A percentile compares a stretch with the other conserved stretches of the same genome.
Evolutionary conservation across 92 coral and sea anemone species (phyloP).

Genomic region (Siderastrea radians): DNA sequence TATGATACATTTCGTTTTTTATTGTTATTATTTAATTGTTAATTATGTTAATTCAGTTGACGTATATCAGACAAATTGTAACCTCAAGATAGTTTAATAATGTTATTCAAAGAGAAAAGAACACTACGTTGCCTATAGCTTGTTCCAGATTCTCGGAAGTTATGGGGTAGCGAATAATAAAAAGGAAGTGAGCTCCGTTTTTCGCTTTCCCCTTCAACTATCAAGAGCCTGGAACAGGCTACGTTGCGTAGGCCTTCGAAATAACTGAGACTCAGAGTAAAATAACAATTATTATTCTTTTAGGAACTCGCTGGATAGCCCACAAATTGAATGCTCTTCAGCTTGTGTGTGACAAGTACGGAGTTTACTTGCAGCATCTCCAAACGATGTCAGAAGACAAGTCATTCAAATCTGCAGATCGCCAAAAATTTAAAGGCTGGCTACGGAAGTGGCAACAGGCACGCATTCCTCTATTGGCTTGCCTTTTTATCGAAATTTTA

Average conservation of each 20-base stretch:
- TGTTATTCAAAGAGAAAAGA: too few species aligned
- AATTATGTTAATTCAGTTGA: not conserved
- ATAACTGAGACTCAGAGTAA: not conserved
- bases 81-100: too few species aligned
- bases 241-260: not conserved
- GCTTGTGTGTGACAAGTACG: slow-evolving; percentile 74
- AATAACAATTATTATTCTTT: not conserved
- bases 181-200: too few species aligned
- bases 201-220: too few species aligned
- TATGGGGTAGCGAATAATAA: too few species aligned
- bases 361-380: slow-evolving; percentile 75
- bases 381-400: slow-evolving; percentile 70
- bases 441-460: slow-evolving; percentile 63
- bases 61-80: not conserved
- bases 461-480: slow-evolving; percentile 56
- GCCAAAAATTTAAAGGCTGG: slow-evolving; percentile 79
- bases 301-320: slow-evolving; percentile 64
- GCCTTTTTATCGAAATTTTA: slow-evolving; percentile 68
- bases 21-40: not conserved
- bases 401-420: slow-evolving; percentile 76
- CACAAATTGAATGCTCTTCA: slow-evolving; percentile 80
- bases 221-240: too few species aligned
- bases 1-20: too few species aligned
- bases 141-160: too few species aligned
- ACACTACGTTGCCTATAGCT: too few species aligned